Evolutionary conservation across 1,140 invertebrate genomes (phyloP).

Genomic region (Saccostrea glomerata): DNA sequence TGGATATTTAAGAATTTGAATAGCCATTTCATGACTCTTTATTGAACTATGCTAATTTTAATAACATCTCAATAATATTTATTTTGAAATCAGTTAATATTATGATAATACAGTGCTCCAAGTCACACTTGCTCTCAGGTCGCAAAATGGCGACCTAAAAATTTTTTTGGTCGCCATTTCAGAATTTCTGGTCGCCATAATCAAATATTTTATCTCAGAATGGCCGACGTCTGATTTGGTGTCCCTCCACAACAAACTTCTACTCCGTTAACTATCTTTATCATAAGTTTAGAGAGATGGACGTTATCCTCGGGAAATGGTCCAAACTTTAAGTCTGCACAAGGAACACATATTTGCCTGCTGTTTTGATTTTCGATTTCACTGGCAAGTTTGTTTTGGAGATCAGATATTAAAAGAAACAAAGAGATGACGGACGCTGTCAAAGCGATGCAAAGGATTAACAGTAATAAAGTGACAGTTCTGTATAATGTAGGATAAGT

Average conservation of each 20-base stretch:
- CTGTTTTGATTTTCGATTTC: neutral
- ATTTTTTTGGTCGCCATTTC: too few species aligned
- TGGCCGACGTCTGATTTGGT: conserved; percentile 40
- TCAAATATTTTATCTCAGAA: too few species aligned
- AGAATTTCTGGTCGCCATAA: too few species aligned
- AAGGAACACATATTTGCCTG: conserved; percentile 46
- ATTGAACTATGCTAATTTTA: too few species aligned
- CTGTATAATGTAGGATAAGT: neutral
- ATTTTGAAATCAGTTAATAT: too few species aligned
- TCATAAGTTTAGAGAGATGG: conserved; percentile 19
- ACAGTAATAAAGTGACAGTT: neutral
- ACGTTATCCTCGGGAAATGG: conserved; percentile 54
- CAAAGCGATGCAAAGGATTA: conserved; percentile 16
- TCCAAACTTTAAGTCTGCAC: conserved; percentile 48
- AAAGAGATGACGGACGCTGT: neutral
- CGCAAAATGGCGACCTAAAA: too few species aligned
- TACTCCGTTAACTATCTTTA: neutral
- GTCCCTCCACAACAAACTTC: conserved; percentile 49
- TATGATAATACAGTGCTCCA: too few species aligned
- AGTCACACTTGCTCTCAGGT: too few species aligned
- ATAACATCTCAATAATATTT: too few species aligned
- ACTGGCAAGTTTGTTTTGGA: neutral
- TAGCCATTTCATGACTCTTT: too few species aligned
- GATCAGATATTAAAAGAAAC: conserved; percentile 17
- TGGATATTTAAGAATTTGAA: neutral